phyloP scores from a whole-genome alignment of 1,140 invertebrate species.

The Leptinotarsa texana region DNA sequence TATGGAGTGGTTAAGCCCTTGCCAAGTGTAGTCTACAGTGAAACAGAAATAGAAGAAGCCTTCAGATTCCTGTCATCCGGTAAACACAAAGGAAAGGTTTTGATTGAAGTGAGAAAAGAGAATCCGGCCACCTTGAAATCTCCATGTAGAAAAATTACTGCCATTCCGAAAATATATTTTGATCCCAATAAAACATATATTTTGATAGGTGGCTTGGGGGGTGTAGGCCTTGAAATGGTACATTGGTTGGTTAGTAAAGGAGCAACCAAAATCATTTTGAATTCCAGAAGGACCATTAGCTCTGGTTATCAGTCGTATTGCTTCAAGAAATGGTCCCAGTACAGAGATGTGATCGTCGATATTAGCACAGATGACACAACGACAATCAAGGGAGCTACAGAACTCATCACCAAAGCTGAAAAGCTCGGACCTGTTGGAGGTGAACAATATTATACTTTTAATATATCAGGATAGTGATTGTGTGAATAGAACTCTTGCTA shows the following conservation, averaged over 20 bases:
- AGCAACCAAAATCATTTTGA: constrained; percentile 82
- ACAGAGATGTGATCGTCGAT: constrained; percentile 68
- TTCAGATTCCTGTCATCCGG: constrained; percentile 95
- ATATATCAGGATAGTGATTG: not conserved
- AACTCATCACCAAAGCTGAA: constrained; percentile 71
- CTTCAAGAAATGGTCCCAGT: constrained; percentile 72
- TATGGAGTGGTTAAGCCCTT: constrained; percentile 84
- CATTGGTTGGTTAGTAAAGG: constrained; percentile 88
- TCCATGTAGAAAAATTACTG: constrained; percentile 65
- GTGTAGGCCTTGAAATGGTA: constrained; percentile 91
- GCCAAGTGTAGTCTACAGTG: constrained; percentile 76
- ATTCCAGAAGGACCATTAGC: constrained; percentile 82
- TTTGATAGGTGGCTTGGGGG: constrained; percentile 87
- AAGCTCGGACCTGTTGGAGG: constrained; percentile 83
- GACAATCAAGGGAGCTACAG: constrained; percentile 68
- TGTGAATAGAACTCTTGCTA: too few species aligned
- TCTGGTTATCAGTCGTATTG: constrained; percentile 86
- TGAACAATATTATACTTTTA: not conserved
- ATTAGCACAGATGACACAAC: constrained; percentile 71
- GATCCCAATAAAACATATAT: constrained; percentile 85
- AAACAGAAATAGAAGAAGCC: constrained; percentile 85
- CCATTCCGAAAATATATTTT: constrained; percentile 85
- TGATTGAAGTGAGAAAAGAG: constrained; percentile 84
- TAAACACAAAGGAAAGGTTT: constrained; percentile 95
- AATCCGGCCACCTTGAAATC: constrained; percentile 60